These are phyloP conservation scores for Miniopterus natalensis DNA, from an alignment of 2,113 vertebrate genomes.

Conservation along the genomic window DNA sequence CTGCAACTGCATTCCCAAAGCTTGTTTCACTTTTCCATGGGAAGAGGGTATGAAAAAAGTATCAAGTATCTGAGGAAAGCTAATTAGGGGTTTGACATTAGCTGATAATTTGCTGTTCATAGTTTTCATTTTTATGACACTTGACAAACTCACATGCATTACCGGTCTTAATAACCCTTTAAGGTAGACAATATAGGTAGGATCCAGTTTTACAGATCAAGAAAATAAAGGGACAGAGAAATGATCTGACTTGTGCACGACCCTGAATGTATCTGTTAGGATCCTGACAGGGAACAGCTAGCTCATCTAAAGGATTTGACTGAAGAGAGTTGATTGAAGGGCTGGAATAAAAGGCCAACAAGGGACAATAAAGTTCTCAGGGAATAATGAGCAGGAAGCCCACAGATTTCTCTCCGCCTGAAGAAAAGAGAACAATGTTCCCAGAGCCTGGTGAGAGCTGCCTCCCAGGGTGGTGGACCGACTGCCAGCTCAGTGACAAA, in stretches of 20 bases:
- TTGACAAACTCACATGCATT: constrained; percentile 9
- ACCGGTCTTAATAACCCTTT: not conserved
- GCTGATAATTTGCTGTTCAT: not conserved
- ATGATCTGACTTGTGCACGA: constrained; percentile 38
- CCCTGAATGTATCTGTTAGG: not conserved
- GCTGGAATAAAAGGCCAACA: not conserved
- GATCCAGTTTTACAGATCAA: not conserved
- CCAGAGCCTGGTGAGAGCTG: not conserved
- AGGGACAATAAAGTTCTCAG: not conserved
- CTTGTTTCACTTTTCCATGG: not conserved
- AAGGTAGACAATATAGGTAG: not conserved
- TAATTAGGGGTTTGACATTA: not conserved
- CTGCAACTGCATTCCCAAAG: not conserved
- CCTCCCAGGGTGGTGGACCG: no score
- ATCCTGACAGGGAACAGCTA: not conserved
- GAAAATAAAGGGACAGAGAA: constrained; percentile 29
- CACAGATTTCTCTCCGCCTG: not conserved
- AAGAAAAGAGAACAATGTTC: not conserved
- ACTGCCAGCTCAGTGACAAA: not conserved
- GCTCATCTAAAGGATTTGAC: not conserved
- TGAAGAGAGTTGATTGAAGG: not conserved
- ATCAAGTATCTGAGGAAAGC: constrained; percentile 15
- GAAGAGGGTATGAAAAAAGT: not conserved
- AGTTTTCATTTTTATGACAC: constrained; percentile 4
- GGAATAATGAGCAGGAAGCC: not conserved